A percentile compares a stretch with the other conserved stretches of the same genome.
Evolutionary conservation across 2,797 vertebrate genomes (phyloP).

Genomic region (Sebastes matsubarae): DNA sequence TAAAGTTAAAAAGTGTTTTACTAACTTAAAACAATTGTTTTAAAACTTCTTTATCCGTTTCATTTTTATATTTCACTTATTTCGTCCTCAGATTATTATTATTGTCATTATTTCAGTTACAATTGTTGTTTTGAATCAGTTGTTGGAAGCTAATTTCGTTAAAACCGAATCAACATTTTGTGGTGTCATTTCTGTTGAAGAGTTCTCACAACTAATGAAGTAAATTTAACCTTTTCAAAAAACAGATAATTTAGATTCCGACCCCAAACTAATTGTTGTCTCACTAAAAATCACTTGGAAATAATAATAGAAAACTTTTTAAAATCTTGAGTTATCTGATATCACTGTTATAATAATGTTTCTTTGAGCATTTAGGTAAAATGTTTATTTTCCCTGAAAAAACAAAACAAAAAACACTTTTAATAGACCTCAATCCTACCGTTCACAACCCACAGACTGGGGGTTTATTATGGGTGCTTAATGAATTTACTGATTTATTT

Average conservation of each 20-base stretch:
- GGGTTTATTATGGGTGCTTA: background rate
- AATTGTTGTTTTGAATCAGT: background rate
- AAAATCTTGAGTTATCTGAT: background rate
- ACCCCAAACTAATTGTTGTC: background rate
- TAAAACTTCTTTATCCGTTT: background rate
- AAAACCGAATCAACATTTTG: background rate
- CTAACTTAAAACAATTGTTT: conserved; percentile 9
- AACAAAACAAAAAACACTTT: background rate
- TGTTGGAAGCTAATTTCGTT: background rate
- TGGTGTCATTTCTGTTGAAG: background rate
- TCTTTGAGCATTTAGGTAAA: background rate
- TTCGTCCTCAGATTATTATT: background rate
- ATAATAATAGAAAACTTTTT: background rate
- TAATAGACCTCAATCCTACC: background rate
- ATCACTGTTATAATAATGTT: background rate
- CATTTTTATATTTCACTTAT: background rate
- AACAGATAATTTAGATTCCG: background rate
- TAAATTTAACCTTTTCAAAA: background rate
- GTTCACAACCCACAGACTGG: background rate
- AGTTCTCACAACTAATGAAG: background rate
- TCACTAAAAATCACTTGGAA: background rate
- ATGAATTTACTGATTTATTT: background rate
- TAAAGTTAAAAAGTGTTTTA: background rate
- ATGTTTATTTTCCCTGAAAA: background rate
- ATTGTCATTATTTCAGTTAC: background rate